Evolutionary conservation across 2,797 vertebrate genomes (phyloP).

Genomic region (Luscinia luscinia): DNA sequence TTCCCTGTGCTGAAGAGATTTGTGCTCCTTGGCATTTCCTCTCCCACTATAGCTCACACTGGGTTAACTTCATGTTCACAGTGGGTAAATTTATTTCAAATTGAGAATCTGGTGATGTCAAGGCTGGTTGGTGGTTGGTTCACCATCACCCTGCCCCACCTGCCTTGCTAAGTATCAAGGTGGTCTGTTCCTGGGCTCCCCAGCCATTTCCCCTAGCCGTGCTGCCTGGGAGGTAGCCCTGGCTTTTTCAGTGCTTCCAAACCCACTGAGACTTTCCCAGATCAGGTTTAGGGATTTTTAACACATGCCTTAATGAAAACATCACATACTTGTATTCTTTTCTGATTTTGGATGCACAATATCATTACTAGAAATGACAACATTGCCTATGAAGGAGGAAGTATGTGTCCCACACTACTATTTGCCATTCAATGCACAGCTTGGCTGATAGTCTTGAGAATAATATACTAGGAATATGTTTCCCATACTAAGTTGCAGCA

Average conservation of each 20-base stretch:
- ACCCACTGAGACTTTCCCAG: neutral
- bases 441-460: neutral
- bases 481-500: neutral
- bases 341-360: neutral
- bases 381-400: neutral
- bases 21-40: neutral
- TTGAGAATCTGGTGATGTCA: neutral
- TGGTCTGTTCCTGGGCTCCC: neutral
- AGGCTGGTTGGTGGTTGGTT: neutral
- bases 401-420: neutral
- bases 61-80: neutral
- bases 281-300: neutral
- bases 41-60: neutral
- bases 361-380: neutral
- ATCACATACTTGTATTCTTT: neutral
- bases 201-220: neutral
- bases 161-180: neutral
- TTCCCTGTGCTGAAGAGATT: neutral
- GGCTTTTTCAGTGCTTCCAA: neutral
- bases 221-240: neutral
- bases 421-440: neutral
- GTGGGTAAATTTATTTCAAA: neutral
- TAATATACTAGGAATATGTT: neutral
- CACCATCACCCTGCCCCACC: neutral
- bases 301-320: neutral